Evolutionary conservation across 2,888 invertebrate species (phyloP).

Genomic region (Portevinia maculata): DNA sequence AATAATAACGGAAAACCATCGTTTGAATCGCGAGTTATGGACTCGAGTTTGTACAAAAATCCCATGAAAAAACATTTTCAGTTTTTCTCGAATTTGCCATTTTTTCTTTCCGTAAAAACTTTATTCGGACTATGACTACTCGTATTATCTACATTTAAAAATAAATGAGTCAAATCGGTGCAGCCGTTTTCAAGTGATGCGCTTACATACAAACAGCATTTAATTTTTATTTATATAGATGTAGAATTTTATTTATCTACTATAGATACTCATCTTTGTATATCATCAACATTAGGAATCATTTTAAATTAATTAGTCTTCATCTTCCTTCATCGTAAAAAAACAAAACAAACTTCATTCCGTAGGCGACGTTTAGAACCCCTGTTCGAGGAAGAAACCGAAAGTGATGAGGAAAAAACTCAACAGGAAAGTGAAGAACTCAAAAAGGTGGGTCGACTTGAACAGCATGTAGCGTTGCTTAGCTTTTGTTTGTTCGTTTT

Average conservation of each 20-base stretch:
- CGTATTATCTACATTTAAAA: too few species aligned
- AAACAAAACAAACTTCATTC: conserved; percentile 80
- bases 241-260: neutral
- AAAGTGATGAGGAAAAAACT: conserved; percentile 84
- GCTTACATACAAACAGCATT: too few species aligned
- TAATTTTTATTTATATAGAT: too few species aligned
- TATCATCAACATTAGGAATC: conserved; percentile 20
- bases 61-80: too few species aligned
- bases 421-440: conserved; percentile 82
- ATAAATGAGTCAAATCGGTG: too few species aligned
- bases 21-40: too few species aligned
- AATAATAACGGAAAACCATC: too few species aligned
- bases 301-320: conserved; percentile 68
- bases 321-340: conserved; percentile 71
- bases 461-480: conserved; percentile 58
- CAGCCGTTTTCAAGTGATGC: too few species aligned
- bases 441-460: conserved; percentile 83
- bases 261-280: conserved; percentile 2
- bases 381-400: conserved; percentile 92
- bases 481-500: conserved; percentile 41
- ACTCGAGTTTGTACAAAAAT: too few species aligned
- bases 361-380: conserved; percentile 91
- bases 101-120: too few species aligned
- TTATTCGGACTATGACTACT: too few species aligned
- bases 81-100: too few species aligned